phyloP scores from a whole-genome alignment of 2,888 invertebrate species.

The Orthosia gothica region DNA sequence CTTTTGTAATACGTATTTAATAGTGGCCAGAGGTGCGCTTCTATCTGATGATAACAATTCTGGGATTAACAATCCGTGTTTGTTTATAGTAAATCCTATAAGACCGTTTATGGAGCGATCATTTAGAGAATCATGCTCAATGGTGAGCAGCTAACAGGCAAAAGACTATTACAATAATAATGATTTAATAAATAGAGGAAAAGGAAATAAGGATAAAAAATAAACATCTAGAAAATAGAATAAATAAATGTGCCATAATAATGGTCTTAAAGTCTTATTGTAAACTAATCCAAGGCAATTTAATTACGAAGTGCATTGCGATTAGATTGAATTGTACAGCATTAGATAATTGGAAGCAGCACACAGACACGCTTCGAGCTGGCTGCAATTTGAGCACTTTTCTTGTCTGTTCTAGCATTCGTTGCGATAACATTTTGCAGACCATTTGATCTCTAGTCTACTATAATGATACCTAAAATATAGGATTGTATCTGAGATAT shows the following conservation, averaged over 20 bases:
- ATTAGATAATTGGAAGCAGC: constrained; percentile 24
- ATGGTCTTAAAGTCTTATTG: background rate
- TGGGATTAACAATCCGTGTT: background rate
- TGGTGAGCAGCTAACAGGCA: background rate
- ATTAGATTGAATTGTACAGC: constrained; percentile 15
- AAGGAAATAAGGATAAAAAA: background rate
- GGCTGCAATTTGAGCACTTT: constrained; percentile 16
- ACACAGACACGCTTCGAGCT: background rate
- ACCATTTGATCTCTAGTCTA: background rate
- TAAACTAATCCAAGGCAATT: background rate
- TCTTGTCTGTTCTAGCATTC: background rate
- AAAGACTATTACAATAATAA: background rate
- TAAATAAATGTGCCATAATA: background rate
- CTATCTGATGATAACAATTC: background rate
- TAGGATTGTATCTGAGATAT: background rate
- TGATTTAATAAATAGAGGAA: background rate
- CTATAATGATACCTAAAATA: background rate
- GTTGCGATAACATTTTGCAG: background rate
- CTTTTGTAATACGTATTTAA: constrained; percentile 19
- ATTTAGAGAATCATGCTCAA: background rate
- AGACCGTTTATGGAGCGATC: background rate
- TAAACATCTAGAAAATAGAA: too few species aligned
- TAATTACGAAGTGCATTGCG: background rate
- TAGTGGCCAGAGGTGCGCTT: background rate
- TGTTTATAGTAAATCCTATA: background rate